phyloP scores from a whole-genome alignment of 92 coral and sea anemone species.

The Palythoa heliodiscus region DNA sequence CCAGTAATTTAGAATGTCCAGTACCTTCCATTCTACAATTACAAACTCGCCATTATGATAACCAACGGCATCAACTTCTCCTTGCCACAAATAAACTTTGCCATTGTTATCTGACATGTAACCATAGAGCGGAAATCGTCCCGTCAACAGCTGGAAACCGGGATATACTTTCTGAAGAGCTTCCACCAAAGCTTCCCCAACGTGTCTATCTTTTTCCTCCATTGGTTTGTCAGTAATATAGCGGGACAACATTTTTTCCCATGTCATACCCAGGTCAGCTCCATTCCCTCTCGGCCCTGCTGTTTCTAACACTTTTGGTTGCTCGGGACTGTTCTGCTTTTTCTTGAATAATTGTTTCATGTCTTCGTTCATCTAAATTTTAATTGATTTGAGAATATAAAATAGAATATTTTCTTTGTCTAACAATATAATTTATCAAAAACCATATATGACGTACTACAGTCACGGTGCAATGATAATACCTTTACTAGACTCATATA shows the following conservation, averaged over 20 bases:
- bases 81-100: conserved; percentile 34
- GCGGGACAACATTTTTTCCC: conserved; percentile 27
- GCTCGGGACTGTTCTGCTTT: conserved; percentile 21
- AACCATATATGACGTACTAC: not conserved
- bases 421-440: not conserved
- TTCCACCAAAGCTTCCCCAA: conserved; percentile 12
- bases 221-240: conserved; percentile 11
- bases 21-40: conserved; percentile 62
- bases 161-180: conserved; percentile 22
- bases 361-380: conserved; percentile 34
- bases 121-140: conserved; percentile 26
- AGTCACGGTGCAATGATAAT: not conserved
- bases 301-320: conserved; percentile 14
- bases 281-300: conserved; percentile 43
- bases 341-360: conserved; percentile 31
- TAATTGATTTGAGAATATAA: not conserved
- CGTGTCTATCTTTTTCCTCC: conserved; percentile 27
- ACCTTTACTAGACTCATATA: not conserved
- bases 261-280: conserved; percentile 8
- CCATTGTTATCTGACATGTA: conserved; percentile 31
- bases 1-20: conserved; percentile 33
- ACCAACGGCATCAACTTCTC: conserved; percentile 54
- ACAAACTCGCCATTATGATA: conserved; percentile 37
- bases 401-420: not conserved
- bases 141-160: conserved; percentile 16